A percentile compares a stretch with the other conserved stretches of the same genome.
phyloP scores from a whole-genome alignment of 2,888 invertebrate genomes.

The Icerya purchasi region DNA sequence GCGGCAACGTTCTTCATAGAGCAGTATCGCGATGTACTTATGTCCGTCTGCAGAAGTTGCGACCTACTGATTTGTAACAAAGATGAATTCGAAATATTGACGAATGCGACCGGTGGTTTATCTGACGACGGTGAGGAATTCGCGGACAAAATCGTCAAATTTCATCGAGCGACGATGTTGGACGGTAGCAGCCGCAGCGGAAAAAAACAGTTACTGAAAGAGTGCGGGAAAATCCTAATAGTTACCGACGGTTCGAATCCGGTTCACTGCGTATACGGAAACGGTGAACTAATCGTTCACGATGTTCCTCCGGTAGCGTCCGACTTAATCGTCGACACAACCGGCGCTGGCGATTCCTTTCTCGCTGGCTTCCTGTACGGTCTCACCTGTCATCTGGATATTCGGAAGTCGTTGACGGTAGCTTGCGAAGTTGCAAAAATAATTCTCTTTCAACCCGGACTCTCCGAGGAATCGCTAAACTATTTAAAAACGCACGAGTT shows the following conservation, averaged over 20 bases:
- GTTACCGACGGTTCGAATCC: background rate
- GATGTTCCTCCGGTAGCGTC: background rate
- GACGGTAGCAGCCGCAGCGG: too few relatives aligned
- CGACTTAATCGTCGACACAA: background rate
- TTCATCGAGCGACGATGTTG: too few relatives aligned
- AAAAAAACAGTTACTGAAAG: too few relatives aligned
- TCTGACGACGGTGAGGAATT: too few relatives aligned
- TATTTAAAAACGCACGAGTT: too few relatives aligned
- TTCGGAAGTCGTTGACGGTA: background rate
- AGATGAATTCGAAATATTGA: background rate
- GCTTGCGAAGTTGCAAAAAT: background rate
- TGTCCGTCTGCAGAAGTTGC: background rate
- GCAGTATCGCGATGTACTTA: background rate
- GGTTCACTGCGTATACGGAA: background rate
- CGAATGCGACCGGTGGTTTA: background rate
- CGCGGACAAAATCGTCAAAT: too few relatives aligned
- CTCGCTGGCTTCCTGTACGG: background rate
- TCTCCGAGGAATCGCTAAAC: too few relatives aligned
- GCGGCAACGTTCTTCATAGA: background rate
- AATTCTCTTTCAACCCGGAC: background rate
- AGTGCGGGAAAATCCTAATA: background rate
- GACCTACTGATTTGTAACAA: background rate
- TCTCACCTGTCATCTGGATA: background rate
- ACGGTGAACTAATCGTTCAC: background rate
- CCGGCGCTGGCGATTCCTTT: background rate